A percentile compares a stretch with the other conserved stretches of the same genome.
These are phyloP conservation scores for Clepsis dumicolana DNA, from an alignment of 2,888 invertebrate genomes.

Conservation along the genomic window DNA sequence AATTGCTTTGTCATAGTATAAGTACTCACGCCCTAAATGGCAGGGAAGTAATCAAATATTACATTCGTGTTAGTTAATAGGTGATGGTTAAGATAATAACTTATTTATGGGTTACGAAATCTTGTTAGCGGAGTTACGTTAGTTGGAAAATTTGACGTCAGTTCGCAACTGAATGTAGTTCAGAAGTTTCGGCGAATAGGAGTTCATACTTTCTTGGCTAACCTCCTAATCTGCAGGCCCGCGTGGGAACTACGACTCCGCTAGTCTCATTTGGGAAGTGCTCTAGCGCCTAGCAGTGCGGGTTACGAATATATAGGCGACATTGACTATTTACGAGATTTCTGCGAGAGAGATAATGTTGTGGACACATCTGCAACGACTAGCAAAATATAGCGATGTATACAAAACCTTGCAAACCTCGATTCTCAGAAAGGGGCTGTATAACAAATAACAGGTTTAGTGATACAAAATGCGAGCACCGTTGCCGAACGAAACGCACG, in stretches of 20 bases:
- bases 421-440: slow-evolving; percentile 13
- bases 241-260: not conserved
- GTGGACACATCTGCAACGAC: too few species aligned
- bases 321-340: not conserved
- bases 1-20: slow-evolving; percentile 39
- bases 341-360: too few species aligned
- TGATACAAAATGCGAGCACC: slow-evolving; percentile 25
- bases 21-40: slow-evolving; percentile 9
- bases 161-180: not conserved
- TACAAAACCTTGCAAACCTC: not conserved
- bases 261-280: not conserved
- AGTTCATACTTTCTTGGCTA: not conserved
- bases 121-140: slow-evolving; percentile 16
- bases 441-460: slow-evolving; percentile 23
- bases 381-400: not conserved
- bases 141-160: slow-evolving; percentile 21
- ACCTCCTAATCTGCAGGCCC: slow-evolving; percentile 1
- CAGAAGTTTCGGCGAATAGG: not conserved
- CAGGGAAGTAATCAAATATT: slow-evolving; percentile 41
- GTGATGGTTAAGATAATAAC: slow-evolving; percentile 19
- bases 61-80: slow-evolving; percentile 36
- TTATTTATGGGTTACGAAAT: slow-evolving; percentile 28
- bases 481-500: slow-evolving; percentile 3
- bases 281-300: not conserved
- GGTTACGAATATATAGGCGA: not conserved